Conservation (phyloP, 37 sponge, comb jelly and placozoan species). For the Eunapius fragilis region DNA sequence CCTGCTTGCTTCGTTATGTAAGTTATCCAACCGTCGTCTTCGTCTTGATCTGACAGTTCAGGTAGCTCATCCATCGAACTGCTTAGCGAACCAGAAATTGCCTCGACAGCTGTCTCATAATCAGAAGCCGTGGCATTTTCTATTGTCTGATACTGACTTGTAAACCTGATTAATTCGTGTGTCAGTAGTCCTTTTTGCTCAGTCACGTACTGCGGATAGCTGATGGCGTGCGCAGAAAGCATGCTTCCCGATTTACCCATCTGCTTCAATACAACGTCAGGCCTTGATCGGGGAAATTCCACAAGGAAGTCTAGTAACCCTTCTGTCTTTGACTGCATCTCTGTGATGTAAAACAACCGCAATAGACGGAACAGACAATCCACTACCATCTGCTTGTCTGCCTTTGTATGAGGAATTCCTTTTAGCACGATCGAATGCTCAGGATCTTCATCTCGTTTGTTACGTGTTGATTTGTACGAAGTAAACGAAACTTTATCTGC, state of each 20-base stretch:
- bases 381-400: neutral
- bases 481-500: neutral
- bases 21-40: neutral
- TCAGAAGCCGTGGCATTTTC: neutral
- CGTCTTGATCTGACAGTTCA: neutral
- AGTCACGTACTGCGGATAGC: neutral
- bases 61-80: neutral
- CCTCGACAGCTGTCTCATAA: neutral
- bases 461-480: neutral
- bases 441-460: neutral
- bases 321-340: neutral
- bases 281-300: conserved; percentile 3
- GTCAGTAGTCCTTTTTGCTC: neutral
- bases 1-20: neutral
- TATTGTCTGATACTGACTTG: neutral
- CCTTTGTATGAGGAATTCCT: neutral
- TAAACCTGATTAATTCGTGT: neutral
- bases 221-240: neutral
- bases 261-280: neutral
- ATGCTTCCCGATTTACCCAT: neutral
- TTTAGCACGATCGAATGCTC: neutral
- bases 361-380: neutral
- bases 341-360: neutral
- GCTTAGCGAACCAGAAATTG: neutral
- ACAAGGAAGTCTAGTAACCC: neutral